Base-by-base conservation (phyloP, 2,888 invertebrate genomes). In the Diploptera punctata region DNA sequence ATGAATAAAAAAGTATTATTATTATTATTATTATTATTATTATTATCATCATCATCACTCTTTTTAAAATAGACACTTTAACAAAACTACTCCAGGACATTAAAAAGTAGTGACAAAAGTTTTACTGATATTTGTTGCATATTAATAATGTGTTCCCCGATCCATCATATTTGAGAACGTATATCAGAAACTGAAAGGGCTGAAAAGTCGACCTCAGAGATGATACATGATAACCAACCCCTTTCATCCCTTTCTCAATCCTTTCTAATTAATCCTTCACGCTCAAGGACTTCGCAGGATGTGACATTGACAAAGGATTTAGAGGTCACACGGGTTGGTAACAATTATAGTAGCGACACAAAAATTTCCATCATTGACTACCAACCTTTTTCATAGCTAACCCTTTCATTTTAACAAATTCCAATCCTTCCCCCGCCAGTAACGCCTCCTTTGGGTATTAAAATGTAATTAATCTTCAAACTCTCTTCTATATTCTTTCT, bases 381-480 rank as follows among this genome's bases (percentile, higher is more conserved):
- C 24, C 21, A 52, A n/a, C 52, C 24, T 52, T 52, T 52, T 52
- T 9, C 19, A 24, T 24, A 24, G 3, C 52, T 21, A 52, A 19
- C 21, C 24, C 10, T 1, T 21, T 24, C 24, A 7, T 21, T 21
- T 47, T 47, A n/a, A 21, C 3, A 49, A 49, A 49, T 4, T 2
- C 10, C 24, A 62, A 62, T 43, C 62, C 62, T 62, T 19, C 24
- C 31, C 21, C 62, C 24, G 33, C 10, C 57, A 57, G 19, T 57
- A 10, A 5, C 24, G 21, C 29, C 62, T 38, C 72, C 72, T 68
- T 47, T 38, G 60, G 72, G 72, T 47, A 67, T 72, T 72, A 72
- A 68, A 72, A 60, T 57, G 72, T 57, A 72, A 72, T 72, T 72
- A 71, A 71, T 71, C 70, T 43, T 19, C 21, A 29, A 26, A 21